phyloP scores from a whole-genome alignment of 2,797 vertebrate genomes.

The Mormyrus proboscirostris region DNA sequence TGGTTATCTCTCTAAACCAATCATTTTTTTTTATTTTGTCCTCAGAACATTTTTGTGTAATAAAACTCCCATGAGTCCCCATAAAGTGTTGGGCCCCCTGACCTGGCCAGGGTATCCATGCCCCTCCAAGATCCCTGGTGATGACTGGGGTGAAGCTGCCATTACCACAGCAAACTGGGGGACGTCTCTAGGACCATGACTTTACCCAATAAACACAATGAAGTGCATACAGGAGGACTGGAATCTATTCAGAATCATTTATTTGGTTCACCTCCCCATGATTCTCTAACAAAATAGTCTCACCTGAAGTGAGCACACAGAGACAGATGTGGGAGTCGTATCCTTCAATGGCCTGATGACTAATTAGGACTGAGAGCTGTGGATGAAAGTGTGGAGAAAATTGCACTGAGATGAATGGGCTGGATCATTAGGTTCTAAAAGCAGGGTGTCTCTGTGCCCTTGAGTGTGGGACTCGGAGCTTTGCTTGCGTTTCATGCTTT shows the following conservation, averaged over 20 bases:
- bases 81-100: not conserved
- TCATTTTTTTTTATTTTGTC: not conserved
- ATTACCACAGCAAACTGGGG: no score
- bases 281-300: not conserved
- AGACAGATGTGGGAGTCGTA: not conserved
- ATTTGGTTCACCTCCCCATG: not conserved
- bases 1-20: not conserved
- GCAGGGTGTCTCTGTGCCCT: no score
- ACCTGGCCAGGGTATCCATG: no score
- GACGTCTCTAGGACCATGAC: no score
- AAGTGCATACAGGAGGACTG: not conserved
- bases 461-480: not conserved
- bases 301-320: not conserved
- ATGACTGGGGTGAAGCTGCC: no score
- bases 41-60: not conserved
- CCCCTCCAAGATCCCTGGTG: no score
- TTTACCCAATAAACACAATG: not conserved
- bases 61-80: not conserved
- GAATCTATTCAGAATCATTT: not conserved
- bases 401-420: not conserved
- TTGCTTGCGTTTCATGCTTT: not conserved
- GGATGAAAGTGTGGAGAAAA: not conserved
- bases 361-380: not conserved
- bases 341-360: not conserved
- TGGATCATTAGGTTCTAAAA: not conserved